Conservation (phyloP, 1,140 invertebrate species). For the Eriocheir sinensis region DNA sequence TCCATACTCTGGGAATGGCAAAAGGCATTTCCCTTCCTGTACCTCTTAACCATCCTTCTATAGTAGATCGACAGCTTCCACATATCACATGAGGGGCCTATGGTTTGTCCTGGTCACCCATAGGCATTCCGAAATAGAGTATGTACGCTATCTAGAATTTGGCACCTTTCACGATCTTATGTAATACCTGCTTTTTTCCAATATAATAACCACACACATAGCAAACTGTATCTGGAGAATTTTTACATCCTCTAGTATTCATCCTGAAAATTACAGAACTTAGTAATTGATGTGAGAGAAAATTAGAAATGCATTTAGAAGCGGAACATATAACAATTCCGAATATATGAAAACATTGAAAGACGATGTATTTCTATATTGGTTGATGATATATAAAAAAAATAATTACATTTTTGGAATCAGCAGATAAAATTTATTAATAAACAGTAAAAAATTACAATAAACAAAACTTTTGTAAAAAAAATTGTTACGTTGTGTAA, state of each 20-base stretch:
- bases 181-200: conserved; percentile 37
- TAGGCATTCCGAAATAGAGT: neutral
- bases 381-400: too few relatives aligned
- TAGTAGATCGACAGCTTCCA: conserved; percentile 33
- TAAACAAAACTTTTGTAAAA: too few relatives aligned
- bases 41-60: conserved; percentile 46
- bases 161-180: conserved; percentile 43
- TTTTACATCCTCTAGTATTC: neutral
- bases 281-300: too few relatives aligned
- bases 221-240: neutral
- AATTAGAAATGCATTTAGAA: too few relatives aligned
- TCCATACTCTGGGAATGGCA: conserved; percentile 30
- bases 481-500: too few relatives aligned
- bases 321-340: too few relatives aligned
- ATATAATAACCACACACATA: conserved; percentile 25
- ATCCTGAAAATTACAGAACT: neutral
- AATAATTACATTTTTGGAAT: too few relatives aligned
- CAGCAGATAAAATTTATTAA: too few relatives aligned
- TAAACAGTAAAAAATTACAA: too few relatives aligned
- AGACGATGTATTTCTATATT: too few relatives aligned
- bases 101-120: conserved; percentile 45
- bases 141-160: conserved; percentile 13
- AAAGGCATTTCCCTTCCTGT: conserved; percentile 36
- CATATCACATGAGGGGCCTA: conserved; percentile 44
- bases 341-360: too few relatives aligned